Base-by-base conservation (phyloP, 2,797 vertebrate genomes). In the Parambassis ranga region DNA sequence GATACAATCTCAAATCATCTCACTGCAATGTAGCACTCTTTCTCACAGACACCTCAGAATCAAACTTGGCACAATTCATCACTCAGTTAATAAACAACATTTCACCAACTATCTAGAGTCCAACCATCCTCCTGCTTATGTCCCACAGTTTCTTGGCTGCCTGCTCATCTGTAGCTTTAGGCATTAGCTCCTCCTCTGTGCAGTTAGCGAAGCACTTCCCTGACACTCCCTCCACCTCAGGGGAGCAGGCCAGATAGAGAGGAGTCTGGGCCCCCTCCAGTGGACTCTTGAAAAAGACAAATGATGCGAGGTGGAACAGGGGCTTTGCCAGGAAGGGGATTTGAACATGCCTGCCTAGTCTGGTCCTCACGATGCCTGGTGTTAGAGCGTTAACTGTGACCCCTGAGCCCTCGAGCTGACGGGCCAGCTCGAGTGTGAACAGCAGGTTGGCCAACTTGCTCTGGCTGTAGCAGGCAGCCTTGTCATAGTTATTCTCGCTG, bases 401-500 rank as follows among this genome's bases (percentile, higher is more conserved):
- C 5, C 90, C 91, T 0, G 92, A 94, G n/a, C 93, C 94, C 48
- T 95, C 92, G 28, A 97, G 86, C 5, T 90, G 92, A 10, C 60
- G 89, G 16, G 95, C 92, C 51, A 98, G 88, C 56, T 97, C 93
- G 3, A 86, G 93, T 3, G 92, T 93, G 60, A 98, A 98, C 15
- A 98, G 75, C 63, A 98, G 90, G 81, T 98, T 98, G 32, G 96
- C 97, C 69, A 98, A 76, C 77, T 98, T 98, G 84, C 96, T 98
- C 68, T 95, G 94, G 68, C 95, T 96, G 48, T 98, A 98, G 79
- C 92, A 94, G 86, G 93, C 96, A 27, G 94, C 92, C 75, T 94
- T 96, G 70, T 93, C 87, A 77, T 97, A 98, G 80, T 52, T 92
- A 3, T 73, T 74, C 48, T 97, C 96, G 57, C 96, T 96, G 82